Evolutionary conservation across 2,888 invertebrate genomes (phyloP), one percentile per base, ranked within the genome.

Genomic region (Scelioninae gen. 2): DNA sequence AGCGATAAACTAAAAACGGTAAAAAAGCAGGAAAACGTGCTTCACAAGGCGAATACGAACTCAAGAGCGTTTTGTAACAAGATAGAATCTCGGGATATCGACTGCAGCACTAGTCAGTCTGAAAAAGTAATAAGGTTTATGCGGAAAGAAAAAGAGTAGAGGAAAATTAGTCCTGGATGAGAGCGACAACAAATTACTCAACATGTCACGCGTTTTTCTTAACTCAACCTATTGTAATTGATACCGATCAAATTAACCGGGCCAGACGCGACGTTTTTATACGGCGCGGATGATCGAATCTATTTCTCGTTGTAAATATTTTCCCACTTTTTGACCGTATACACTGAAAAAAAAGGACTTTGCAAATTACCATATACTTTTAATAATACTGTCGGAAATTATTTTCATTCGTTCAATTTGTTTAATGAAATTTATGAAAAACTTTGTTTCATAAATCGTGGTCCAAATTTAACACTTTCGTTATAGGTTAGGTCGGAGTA

Each of bases 71-170:
- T 80, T 79, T 78, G 78, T 78, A 78, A 81, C 78, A 73, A 79
- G 78, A 79, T 71, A 76, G 63, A 72, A 78, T 75, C 73, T 68
- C 65, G 75, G 65, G 76, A 79, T 79, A 80, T 81, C 79, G 79
- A 78, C 79, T 78, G 65, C 76, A 71, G 65, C 72, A 60, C 53
- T 61, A 74, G 75, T 75, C 65, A 72, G 74, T 63, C 70, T 79
- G 79, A 81, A 81, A 79, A 77, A 79, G 78, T 78, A 79, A 81
- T 81, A 78, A 78, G 75, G 77, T 74, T 75, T 74, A 78, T 71
- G 58, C 58, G 35, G 41, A 67, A 55, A 13, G 58, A 61, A 60
- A 64, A 69, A 57, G 57, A 52, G 60, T 53, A 11, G 57, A 67
- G 61, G 43, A 57, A 63, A 73, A 68, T 68, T 63, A 63, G 64